A percentile compares a stretch with the other conserved stretches of the same genome.
Evolutionary conservation across 2,113 vertebrate genomes (phyloP).

Genomic region (Nothocercus nigrocapillus): DNA sequence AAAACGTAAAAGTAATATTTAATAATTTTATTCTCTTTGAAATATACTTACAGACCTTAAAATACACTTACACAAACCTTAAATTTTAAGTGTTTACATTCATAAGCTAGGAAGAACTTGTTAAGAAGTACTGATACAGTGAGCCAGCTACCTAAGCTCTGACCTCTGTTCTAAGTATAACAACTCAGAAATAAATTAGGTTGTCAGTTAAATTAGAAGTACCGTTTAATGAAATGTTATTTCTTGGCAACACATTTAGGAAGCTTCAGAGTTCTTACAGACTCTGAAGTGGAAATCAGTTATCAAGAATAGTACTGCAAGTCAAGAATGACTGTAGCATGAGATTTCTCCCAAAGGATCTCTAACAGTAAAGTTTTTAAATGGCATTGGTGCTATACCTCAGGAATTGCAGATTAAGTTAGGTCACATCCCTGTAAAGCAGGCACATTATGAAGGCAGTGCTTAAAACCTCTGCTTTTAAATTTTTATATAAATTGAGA

Average conservation of each 20-base stretch:
- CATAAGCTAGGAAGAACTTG: not conserved
- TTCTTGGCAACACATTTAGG: not conserved
- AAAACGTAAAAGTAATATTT: not conserved
- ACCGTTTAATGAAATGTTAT: not conserved
- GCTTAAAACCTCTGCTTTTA: not conserved
- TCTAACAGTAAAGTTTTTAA: not conserved
- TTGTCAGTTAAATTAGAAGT: not conserved
- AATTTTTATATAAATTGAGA: not conserved
- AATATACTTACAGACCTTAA: not conserved
- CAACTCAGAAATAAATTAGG: not conserved
- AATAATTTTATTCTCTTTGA: not conserved
- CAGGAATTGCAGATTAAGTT: not conserved
- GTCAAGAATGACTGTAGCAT: not conserved
- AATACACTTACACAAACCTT: not conserved
- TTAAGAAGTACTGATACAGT: not conserved
- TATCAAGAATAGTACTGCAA: not conserved
- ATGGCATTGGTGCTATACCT: not conserved
- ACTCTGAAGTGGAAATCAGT: not conserved
- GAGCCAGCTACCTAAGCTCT: not conserved
- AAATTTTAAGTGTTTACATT: not conserved
- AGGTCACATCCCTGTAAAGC: not conserved
- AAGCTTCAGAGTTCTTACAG: not conserved
- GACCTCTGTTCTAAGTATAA: not conserved
- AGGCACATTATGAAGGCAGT: not conserved
- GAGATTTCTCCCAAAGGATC: not conserved